Percentiles rank a stretch among this genome's conserved stretches.
Evolutionary conservation across 2,888 invertebrate species (phyloP).

Genomic region (Sturmia bella): DNA sequence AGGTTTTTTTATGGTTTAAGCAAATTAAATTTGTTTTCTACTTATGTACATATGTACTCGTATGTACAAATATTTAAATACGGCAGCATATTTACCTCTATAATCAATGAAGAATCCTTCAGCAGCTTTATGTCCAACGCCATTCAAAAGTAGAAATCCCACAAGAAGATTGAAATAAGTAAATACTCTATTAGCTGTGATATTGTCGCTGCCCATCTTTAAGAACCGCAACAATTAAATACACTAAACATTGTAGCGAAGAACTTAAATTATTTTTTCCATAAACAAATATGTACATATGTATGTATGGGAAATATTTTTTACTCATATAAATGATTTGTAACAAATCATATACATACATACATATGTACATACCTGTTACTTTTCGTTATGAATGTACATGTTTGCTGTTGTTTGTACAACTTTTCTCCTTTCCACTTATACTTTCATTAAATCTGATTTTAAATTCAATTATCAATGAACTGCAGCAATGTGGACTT

Average conservation of each 20-base stretch:
- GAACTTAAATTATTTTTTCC: background rate
- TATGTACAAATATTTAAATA: background rate
- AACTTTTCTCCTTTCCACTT: slow-evolving; percentile 20
- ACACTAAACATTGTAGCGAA: slow-evolving; percentile 47
- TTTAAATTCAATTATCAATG: slow-evolving; percentile 31
- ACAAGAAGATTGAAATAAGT: slow-evolving; percentile 40
- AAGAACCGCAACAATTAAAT: slow-evolving; percentile 27
- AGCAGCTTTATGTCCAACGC: background rate
- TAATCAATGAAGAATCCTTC: slow-evolving; percentile 73
- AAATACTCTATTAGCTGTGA: slow-evolving; percentile 33
- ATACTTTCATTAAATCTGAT: slow-evolving; percentile 10
- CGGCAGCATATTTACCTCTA: slow-evolving; percentile 71
- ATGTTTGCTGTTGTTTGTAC: too few relatives aligned
- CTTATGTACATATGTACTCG: background rate
- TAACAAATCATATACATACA: too few relatives aligned
- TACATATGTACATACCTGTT: too few relatives aligned
- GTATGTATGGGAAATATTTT: background rate
- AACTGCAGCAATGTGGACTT: background rate
- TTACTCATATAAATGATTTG: background rate
- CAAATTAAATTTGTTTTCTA: too few relatives aligned
- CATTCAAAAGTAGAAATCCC: slow-evolving; percentile 20
- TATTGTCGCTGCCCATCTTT: slow-evolving; percentile 57
- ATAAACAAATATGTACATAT: background rate
- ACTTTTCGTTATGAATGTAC: too few relatives aligned
- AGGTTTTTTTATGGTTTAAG: too few relatives aligned